Evolutionary conservation across 1,140 invertebrate genomes (phyloP).

Genomic region (Ephestia elutella): DNA sequence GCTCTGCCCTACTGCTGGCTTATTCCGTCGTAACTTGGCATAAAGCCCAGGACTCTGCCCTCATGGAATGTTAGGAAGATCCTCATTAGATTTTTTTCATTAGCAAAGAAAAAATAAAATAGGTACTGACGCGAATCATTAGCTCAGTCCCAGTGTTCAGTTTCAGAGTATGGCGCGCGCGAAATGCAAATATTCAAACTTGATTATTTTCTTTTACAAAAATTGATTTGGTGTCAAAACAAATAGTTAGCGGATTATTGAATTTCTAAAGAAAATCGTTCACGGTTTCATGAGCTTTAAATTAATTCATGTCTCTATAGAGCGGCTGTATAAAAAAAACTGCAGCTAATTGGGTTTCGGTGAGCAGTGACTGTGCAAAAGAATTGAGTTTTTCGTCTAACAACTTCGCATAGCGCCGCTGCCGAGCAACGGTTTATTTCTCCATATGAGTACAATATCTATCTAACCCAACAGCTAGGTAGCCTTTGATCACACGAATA

Average conservation of each 20-base stretch:
- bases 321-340: conserved; percentile 30
- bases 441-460: no score
- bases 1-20: conserved; percentile 56
- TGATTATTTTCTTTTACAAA: no score
- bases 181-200: no score
- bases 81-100: no score
- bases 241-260: conserved; percentile 16
- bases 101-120: no score
- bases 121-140: no score
- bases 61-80: no score
- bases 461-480: no score
- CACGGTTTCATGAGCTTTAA: conserved; percentile 40
- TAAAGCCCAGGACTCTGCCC: no score
- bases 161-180: no score
- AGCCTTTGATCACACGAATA: no score
- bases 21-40: conserved; percentile 24
- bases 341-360: conserved; percentile 38
- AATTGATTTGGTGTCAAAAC: not conserved
- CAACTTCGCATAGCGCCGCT: not conserved
- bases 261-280: conserved; percentile 20
- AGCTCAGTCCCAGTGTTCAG: no score
- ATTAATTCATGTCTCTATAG: conserved; percentile 38
- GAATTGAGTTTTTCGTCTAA: conserved; percentile 15
- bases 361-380: conserved; percentile 25
- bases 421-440: not conserved